These are phyloP conservation scores for Siniperca undulata DNA, from an alignment of 2,797 vertebrate genomes.

Conservation along the genomic window DNA sequence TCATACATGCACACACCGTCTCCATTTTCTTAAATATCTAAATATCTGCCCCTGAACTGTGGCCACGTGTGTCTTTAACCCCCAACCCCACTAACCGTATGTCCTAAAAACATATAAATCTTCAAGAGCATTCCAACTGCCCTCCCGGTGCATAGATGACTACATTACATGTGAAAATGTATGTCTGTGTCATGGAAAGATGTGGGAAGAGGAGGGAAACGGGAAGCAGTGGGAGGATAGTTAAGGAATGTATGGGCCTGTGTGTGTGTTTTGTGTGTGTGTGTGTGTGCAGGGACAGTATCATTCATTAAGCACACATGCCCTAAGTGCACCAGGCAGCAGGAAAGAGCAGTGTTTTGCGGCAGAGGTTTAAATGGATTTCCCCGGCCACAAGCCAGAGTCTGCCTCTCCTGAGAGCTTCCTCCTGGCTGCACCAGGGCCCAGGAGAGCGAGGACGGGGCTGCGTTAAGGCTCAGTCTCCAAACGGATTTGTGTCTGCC, in stretches of 20 bases:
- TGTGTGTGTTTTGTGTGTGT: constrained; percentile 23
- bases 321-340: constrained; percentile 52
- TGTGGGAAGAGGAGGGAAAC: background rate
- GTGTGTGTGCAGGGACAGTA: constrained; percentile 32
- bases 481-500: constrained; percentile 81
- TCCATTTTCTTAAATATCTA: constrained; percentile 6
- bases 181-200: constrained; percentile 34
- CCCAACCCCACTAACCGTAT: background rate
- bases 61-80: constrained; percentile 31
- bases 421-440: constrained; percentile 66
- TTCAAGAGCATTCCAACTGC: constrained; percentile 6
- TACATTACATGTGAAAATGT: constrained; percentile 36
- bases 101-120: constrained; percentile 41
- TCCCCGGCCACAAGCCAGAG: constrained; percentile 68
- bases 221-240: background rate
- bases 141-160: background rate
- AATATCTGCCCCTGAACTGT: constrained; percentile 12
- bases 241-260: constrained; percentile 15
- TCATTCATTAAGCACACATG: constrained; percentile 69
- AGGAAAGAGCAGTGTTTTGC: constrained; percentile 64
- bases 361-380: constrained; percentile 77
- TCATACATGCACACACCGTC: background rate
- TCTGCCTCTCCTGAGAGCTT: constrained; percentile 66
- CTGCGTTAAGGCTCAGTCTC: constrained; percentile 66
- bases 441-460: constrained; percentile 64